These are phyloP conservation scores for Micrasema minimum DNA, from an alignment of 1,140 invertebrate genomes.

Conservation along the genomic window DNA sequence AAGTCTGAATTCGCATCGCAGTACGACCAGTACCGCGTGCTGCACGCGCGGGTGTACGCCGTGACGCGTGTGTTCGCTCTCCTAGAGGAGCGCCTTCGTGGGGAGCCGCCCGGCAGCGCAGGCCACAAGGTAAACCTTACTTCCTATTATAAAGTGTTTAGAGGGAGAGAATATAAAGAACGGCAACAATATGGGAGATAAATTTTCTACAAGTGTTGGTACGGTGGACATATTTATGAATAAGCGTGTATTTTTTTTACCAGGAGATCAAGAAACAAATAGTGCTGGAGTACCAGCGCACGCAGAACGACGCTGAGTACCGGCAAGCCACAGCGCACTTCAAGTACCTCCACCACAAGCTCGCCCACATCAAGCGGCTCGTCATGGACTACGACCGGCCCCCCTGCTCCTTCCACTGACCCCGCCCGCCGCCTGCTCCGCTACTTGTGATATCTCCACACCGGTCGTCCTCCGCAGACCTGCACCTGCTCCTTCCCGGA, in stretches of 20 bases:
- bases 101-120: constrained; percentile 63
- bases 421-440: constrained; percentile 37
- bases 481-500: background rate
- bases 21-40: constrained; percentile 83
- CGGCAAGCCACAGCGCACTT: constrained; percentile 79
- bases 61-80: constrained; percentile 81
- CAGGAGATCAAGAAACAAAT: constrained; percentile 81
- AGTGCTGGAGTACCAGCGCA: constrained; percentile 81
- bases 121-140: constrained; percentile 65
- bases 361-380: constrained; percentile 89
- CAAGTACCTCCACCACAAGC: constrained; percentile 88
- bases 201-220: too few relatives aligned
- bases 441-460: background rate
- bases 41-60: constrained; percentile 80
- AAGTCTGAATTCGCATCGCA: constrained; percentile 89
- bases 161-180: background rate
- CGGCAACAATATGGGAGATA: too few relatives aligned
- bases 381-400: constrained; percentile 81
- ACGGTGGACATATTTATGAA: too few relatives aligned
- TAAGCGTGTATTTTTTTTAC: constrained; percentile 49
- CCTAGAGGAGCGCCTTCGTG: constrained; percentile 74
- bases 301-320: constrained; percentile 79
- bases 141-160: background rate
- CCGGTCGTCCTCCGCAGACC: constrained; percentile 15
- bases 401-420: constrained; percentile 36